Percentiles rank a stretch among this genome's conserved stretches.
These are phyloP conservation scores for Zoroaster sp. DNA, from an alignment of 53 echinoderm and acorn worm genomes.

Conservation along the genomic window DNA sequence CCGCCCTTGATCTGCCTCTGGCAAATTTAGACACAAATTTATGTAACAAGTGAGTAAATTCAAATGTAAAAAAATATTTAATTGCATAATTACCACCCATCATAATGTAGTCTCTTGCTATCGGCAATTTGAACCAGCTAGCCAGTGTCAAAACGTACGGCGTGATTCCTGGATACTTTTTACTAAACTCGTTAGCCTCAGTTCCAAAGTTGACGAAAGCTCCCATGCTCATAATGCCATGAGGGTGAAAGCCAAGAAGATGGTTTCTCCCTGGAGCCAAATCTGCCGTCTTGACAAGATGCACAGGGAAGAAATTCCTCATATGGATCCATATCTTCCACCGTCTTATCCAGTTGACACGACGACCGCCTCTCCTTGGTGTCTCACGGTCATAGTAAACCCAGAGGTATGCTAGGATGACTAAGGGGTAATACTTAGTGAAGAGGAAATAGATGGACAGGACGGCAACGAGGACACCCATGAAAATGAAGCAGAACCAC, in stretches of 20 bases:
- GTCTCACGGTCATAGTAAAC: slow-evolving; percentile 75
- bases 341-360: slow-evolving; percentile 42
- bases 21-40: too few relatives aligned
- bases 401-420: slow-evolving; percentile 62
- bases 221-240: slow-evolving; percentile 94
- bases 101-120: slow-evolving; percentile 88
- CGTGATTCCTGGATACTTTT: slow-evolving; percentile 79
- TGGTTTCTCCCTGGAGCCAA: slow-evolving; percentile 78
- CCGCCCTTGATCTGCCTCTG: too few relatives aligned
- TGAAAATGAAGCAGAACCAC: slow-evolving; percentile 73
- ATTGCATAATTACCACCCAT: slow-evolving; percentile 72
- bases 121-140: slow-evolving; percentile 85
- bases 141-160: slow-evolving; percentile 65
- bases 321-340: slow-evolving; percentile 70
- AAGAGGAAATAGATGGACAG: slow-evolving; percentile 58
- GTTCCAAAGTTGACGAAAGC: slow-evolving; percentile 81
- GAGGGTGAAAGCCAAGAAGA: slow-evolving; percentile 84
- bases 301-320: slow-evolving; percentile 83
- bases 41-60: too few relatives aligned
- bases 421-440: slow-evolving; percentile 70
- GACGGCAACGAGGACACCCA: slow-evolving; percentile 42
- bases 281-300: slow-evolving; percentile 81
- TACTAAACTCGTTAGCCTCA: slow-evolving; percentile 72
- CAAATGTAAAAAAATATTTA: too few relatives aligned
- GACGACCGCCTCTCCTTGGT: slow-evolving; percentile 71